These are phyloP conservation scores for Pelvicachromis taeniatus DNA, from an alignment of 2,113 vertebrate genomes.

Conservation along the genomic window DNA sequence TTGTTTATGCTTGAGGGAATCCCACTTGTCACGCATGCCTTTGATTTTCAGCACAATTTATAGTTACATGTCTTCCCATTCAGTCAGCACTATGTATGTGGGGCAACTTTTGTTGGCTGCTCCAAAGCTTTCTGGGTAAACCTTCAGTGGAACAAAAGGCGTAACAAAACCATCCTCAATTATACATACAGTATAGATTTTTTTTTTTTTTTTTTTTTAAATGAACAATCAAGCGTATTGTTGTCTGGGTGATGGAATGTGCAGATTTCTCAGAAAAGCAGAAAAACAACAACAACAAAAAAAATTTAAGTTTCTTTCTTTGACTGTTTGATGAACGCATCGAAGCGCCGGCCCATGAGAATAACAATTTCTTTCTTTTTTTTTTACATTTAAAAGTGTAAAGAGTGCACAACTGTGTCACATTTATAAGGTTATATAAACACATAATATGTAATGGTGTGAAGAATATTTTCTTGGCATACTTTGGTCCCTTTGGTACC, in stretches of 20 bases:
- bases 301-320: neutral
- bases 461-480: neutral
- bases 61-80: slow-evolving; percentile 33
- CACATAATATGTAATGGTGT: neutral
- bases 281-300: neutral
- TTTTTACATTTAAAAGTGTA: neutral
- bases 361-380: neutral
- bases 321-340: neutral
- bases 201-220: neutral
- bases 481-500: neutral
- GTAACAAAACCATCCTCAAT: slow-evolving; percentile 27
- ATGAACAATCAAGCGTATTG: slow-evolving; percentile 39
- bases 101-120: slow-evolving; percentile 65
- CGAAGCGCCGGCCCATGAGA: neutral
- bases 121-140: slow-evolving; percentile 18
- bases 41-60: slow-evolving; percentile 33
- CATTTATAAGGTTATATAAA: neutral
- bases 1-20: slow-evolving; percentile 28
- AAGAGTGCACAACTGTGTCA: neutral
- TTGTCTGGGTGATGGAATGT: slow-evolving; percentile 54
- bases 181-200: slow-evolving; percentile 4
- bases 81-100: slow-evolving; percentile 38
- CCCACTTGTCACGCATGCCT: slow-evolving; percentile 53
- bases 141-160: slow-evolving; percentile 51
- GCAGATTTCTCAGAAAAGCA: neutral